phyloP scores from a whole-genome alignment of 1,140 invertebrate genomes.

The Drosophila albomicans region DNA sequence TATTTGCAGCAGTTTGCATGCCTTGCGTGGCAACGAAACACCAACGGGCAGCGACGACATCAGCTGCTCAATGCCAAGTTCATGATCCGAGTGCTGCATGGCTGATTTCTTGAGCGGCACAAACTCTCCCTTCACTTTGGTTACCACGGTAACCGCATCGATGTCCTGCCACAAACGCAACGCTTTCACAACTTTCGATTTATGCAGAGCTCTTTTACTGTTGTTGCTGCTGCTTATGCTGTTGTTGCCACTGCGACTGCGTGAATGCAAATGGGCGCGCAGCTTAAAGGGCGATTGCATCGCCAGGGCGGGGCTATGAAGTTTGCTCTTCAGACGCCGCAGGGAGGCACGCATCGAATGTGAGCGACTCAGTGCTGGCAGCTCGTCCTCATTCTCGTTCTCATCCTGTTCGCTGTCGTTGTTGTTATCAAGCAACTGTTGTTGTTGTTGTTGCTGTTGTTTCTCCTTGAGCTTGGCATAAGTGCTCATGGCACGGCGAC shows the following conservation, averaged over 20 bases:
- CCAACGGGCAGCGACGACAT: conserved; percentile 73
- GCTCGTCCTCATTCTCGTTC: conserved; percentile 41
- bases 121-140: conserved; percentile 67
- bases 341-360: conserved; percentile 90
- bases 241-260: conserved; percentile 42
- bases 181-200: conserved; percentile 58
- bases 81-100: conserved; percentile 39
- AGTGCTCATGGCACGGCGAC: conserved; percentile 63
- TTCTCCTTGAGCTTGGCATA: conserved; percentile 71
- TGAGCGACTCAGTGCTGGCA: conserved; percentile 87
- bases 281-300: conserved; percentile 80
- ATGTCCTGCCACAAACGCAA: conserved; percentile 63
- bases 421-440: conserved; percentile 39
- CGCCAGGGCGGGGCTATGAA: conserved; percentile 66
- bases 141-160: conserved; percentile 65
- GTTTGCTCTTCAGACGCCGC: conserved; percentile 86
- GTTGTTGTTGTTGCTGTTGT: conserved; percentile 50
- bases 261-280: conserved; percentile 67
- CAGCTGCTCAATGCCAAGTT: conserved; percentile 64
- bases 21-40: conserved; percentile 67
- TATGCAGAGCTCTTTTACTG: conserved; percentile 46
- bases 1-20: conserved; percentile 79
- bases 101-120: conserved; percentile 49
- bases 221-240: not conserved
- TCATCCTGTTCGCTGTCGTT: conserved; percentile 64